phyloP scores from a whole-genome alignment of 2,797 vertebrate species.

The Sebastes elongatus region DNA sequence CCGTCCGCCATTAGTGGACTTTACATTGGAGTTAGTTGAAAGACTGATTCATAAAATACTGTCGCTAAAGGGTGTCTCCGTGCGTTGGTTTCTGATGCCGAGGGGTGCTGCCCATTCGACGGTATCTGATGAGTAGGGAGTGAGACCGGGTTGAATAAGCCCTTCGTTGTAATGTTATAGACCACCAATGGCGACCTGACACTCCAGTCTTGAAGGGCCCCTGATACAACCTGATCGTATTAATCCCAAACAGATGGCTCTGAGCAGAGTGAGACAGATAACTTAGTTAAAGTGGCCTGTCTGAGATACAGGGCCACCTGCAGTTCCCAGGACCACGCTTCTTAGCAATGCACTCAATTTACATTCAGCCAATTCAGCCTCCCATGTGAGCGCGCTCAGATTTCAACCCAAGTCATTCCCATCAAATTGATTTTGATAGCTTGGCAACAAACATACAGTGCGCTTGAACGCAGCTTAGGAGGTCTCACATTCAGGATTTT shows the following conservation, averaged over 20 bases:
- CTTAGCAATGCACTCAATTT: slow-evolving; percentile 22
- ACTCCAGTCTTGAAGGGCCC: slow-evolving; percentile 27
- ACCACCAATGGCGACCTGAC: slow-evolving; percentile 41
- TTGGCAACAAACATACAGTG: neutral
- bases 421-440: slow-evolving; percentile 33
- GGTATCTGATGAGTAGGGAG: too few relatives aligned
- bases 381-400: slow-evolving; percentile 17
- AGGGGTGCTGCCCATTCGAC: too few relatives aligned
- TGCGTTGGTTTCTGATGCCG: too few relatives aligned
- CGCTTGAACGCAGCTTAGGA: neutral
- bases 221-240: slow-evolving; percentile 47
- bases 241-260: slow-evolving; percentile 65
- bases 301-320: slow-evolving; percentile 61
- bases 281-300: slow-evolving; percentile 50
- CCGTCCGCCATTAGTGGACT: too few relatives aligned
- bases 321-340: slow-evolving; percentile 54
- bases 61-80: too few relatives aligned
- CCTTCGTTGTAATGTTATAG: slow-evolving; percentile 3
- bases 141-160: neutral
- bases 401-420: slow-evolving; percentile 16
- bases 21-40: too few relatives aligned
- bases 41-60: too few relatives aligned
- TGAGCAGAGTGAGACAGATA: slow-evolving; percentile 45
- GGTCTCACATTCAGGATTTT: neutral
- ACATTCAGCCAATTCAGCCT: slow-evolving; percentile 20